A percentile compares a stretch with the other conserved stretches of the same genome.
Evolutionary conservation across 1,140 invertebrate species (phyloP).

Genomic region (Meloidogyne exigua): DNA sequence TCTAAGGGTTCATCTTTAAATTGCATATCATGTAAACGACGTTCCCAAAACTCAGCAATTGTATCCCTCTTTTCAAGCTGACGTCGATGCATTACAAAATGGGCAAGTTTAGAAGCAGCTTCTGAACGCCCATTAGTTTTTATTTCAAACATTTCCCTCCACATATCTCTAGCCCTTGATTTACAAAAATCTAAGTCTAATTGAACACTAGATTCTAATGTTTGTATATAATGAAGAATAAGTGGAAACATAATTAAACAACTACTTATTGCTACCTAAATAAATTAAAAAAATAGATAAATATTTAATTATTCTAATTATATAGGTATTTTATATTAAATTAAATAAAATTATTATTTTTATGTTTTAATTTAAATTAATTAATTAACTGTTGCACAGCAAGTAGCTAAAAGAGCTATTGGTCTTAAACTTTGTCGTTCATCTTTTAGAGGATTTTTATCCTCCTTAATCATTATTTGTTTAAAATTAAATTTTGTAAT

Average conservation of each 20-base stretch:
- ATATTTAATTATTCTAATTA: too few species aligned
- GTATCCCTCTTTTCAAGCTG: constrained; percentile 52
- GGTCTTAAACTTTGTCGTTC: constrained; percentile 38
- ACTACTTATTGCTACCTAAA: constrained; percentile 41
- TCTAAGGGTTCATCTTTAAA: constrained; percentile 52
- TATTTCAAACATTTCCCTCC: constrained; percentile 56
- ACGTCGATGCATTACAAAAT: constrained; percentile 36
- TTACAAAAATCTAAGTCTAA: constrained; percentile 56
- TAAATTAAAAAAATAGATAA: neutral
- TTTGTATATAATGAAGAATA: constrained; percentile 55
- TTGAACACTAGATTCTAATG: constrained; percentile 51
- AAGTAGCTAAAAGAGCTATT: constrained; percentile 48
- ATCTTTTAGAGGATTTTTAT: constrained; percentile 21
- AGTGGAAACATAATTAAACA: constrained; percentile 54
- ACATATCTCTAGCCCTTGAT: constrained; percentile 53
- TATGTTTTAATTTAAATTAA: neutral
- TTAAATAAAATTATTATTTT: neutral
- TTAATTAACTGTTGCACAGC: constrained; percentile 40
- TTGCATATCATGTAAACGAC: constrained; percentile 51
- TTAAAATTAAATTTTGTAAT: neutral
- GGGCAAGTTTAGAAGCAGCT: constrained; percentile 35
- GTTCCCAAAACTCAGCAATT: constrained; percentile 51
- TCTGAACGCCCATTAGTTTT: constrained; percentile 32
- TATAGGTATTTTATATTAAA: neutral
- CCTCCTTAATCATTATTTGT: neutral